Conservation (phyloP, 2,888 invertebrate genomes). For the Drosophila barbarae region DNA sequence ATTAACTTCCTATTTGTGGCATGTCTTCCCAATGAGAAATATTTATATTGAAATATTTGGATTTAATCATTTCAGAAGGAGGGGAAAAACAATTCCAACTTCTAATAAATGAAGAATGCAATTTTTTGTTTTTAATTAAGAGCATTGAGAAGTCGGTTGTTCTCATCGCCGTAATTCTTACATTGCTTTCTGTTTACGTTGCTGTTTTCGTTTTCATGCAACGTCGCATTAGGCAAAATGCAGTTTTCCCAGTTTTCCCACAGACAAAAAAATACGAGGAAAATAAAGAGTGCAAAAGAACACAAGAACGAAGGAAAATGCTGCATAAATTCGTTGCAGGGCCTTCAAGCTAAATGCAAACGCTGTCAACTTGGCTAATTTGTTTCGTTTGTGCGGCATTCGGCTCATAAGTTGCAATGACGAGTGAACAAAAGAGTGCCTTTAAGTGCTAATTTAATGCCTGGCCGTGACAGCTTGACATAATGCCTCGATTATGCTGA, state of each 20-base stretch:
- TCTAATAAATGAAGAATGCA: too few relatives aligned
- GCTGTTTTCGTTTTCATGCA: constrained; percentile 49
- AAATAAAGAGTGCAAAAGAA: constrained; percentile 4
- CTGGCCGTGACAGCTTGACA: constrained; percentile 57
- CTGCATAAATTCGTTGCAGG: constrained; percentile 37
- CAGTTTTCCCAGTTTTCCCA: constrained; percentile 23
- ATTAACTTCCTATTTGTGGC: constrained; percentile 5
- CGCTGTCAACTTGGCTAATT: constrained; percentile 33
- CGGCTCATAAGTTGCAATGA: constrained; percentile 5
- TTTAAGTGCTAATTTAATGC: constrained; percentile 45
- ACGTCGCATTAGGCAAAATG: constrained; percentile 50
- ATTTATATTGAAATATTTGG: too few relatives aligned
- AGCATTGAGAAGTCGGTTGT: constrained; percentile 18
- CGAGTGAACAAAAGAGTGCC: constrained; percentile 10
- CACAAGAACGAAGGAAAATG: constrained; percentile 2
- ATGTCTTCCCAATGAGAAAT: not conserved
- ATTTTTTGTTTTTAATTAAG: not conserved
- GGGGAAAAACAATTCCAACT: not conserved
- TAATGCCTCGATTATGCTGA: constrained; percentile 55
- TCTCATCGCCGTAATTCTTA: constrained; percentile 5
- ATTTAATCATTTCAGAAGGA: not conserved
- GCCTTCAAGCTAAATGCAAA: constrained; percentile 10
- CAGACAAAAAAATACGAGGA: not conserved
- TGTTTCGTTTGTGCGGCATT: constrained; percentile 3
- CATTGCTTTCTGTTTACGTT: constrained; percentile 45